Evolutionary conservation across 2,113 vertebrate species (phyloP).

Genomic region (Procavia capensis): DNA sequence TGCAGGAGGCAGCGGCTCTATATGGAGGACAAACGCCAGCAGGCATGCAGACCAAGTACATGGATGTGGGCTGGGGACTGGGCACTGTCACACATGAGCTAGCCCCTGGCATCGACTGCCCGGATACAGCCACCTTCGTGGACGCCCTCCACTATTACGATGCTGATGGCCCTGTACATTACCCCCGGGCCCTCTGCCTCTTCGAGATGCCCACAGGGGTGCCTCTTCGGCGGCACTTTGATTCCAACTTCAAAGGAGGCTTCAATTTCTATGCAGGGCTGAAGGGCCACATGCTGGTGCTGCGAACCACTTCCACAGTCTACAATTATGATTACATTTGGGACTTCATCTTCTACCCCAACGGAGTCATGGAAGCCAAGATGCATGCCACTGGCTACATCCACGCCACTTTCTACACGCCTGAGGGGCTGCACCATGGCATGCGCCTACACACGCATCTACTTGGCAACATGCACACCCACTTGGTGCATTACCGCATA

Average conservation of each 20-base stretch:
- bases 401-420: constrained; percentile 93
- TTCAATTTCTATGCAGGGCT: constrained; percentile 93
- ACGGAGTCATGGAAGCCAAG: constrained; percentile 93
- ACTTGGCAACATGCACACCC: constrained; percentile 95
- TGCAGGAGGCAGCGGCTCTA: constrained; percentile 94
- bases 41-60: constrained; percentile 95
- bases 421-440: constrained; percentile 90
- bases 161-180: constrained; percentile 87
- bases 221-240: constrained; percentile 93
- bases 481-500: constrained; percentile 95
- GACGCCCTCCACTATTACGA: constrained; percentile 93
- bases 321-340: constrained; percentile 98
- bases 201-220: constrained; percentile 93
- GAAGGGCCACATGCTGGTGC: constrained; percentile 90
- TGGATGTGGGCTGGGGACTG: constrained; percentile 94
- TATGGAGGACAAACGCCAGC: constrained; percentile 93
- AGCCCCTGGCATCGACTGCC: constrained; percentile 93
- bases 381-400: constrained; percentile 94
- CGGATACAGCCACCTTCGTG: constrained; percentile 90
- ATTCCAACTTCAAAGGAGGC: constrained; percentile 88
- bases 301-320: constrained; percentile 93
- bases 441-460: constrained; percentile 91
- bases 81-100: constrained; percentile 90
- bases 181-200: constrained; percentile 89
- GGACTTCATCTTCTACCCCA: constrained; percentile 95